These are phyloP conservation scores for Tragelaphus oryx DNA, from an alignment of 2,797 vertebrate genomes.

Conservation along the genomic window DNA sequence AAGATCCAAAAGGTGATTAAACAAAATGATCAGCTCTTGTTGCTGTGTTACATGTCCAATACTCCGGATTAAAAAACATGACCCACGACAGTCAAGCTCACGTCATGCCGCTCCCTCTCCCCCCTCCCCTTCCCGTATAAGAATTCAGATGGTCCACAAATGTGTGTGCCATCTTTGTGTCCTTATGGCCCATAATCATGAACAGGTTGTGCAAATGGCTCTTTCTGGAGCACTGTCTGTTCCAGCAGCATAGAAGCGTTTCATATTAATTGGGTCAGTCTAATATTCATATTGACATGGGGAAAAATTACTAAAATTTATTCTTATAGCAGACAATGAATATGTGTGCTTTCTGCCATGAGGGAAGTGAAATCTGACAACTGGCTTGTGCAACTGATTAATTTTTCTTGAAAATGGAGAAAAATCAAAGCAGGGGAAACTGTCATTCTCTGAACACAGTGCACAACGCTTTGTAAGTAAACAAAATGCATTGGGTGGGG, in stretches of 20 bases:
- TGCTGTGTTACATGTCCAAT: slow-evolving; percentile 88
- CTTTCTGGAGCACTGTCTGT: slow-evolving; percentile 84
- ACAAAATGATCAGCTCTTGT: slow-evolving; percentile 97
- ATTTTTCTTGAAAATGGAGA: slow-evolving; percentile 76
- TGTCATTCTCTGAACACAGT: slow-evolving; percentile 79
- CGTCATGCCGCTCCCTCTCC: slow-evolving; percentile 65
- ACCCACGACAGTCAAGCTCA: slow-evolving; percentile 86
- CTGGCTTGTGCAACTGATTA: slow-evolving; percentile 78
- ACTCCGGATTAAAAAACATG: slow-evolving; percentile 89
- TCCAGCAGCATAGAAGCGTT: slow-evolving; percentile 86
- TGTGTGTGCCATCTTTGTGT: slow-evolving; percentile 87
- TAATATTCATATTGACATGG: slow-evolving; percentile 91
- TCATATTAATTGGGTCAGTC: slow-evolving; percentile 90
- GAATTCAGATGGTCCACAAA: slow-evolving; percentile 87
- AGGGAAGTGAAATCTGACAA: slow-evolving; percentile 83
- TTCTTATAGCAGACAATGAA: slow-evolving; percentile 89
- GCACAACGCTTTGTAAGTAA: slow-evolving; percentile 76
- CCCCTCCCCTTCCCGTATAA: slow-evolving; percentile 72
- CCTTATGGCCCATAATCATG: slow-evolving; percentile 91
- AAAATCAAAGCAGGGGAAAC: slow-evolving; percentile 79
- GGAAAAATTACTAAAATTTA: slow-evolving; percentile 90
- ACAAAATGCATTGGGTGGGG: slow-evolving; percentile 62
- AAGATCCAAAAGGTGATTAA: slow-evolving; percentile 98
- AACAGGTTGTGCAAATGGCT: slow-evolving; percentile 88
- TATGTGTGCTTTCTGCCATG: slow-evolving; percentile 87